Percentiles rank a stretch among this genome's conserved stretches.
phyloP scores from a whole-genome alignment of 1,140 invertebrate genomes.

The Steinernema khuongi region DNA sequence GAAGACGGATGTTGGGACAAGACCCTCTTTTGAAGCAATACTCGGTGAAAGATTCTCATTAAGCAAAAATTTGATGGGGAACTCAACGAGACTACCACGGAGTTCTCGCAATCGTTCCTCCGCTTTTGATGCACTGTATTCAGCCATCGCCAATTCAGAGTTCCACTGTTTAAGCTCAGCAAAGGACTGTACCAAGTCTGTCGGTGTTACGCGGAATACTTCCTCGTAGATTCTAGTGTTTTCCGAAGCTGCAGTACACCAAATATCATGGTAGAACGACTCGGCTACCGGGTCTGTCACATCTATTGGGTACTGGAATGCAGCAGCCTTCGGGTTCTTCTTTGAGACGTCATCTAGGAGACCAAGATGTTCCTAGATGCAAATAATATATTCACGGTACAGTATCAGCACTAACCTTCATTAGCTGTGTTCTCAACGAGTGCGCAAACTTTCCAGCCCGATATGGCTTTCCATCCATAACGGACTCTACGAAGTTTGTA shows the following conservation, averaged over 20 bases:
- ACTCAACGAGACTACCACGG: conserved; percentile 48
- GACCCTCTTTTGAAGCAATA: conserved; percentile 53
- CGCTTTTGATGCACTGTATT: conserved; percentile 44
- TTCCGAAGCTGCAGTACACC: conserved; percentile 50
- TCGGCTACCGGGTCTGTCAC: conserved; percentile 53
- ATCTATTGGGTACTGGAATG: conserved; percentile 25
- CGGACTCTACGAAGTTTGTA: conserved; percentile 71
- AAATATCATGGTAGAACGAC: conserved; percentile 55
- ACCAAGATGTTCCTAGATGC: conserved; percentile 74
- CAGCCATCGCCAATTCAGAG: conserved; percentile 44
- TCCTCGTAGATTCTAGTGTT: conserved; percentile 59
- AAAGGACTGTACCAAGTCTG: conserved; percentile 52
- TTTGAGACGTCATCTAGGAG: conserved; percentile 55
- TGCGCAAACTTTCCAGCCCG: conserved; percentile 78
- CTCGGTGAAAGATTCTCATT: conserved; percentile 49
- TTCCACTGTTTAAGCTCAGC: conserved; percentile 52
- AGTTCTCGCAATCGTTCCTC: conserved; percentile 39
- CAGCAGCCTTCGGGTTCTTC: conserved; percentile 25
- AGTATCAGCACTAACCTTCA: conserved; percentile 61
- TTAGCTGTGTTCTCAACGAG: conserved; percentile 74
- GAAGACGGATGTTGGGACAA: conserved; percentile 53
- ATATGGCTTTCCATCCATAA: conserved; percentile 74
- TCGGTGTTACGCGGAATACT: conserved; percentile 54
- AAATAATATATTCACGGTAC: conserved; percentile 5
- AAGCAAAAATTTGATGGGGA: conserved; percentile 51